A percentile compares a stretch with the other conserved stretches of the same genome.
Conservation (phyloP, 2,888 invertebrate genomes). For the Hypena proboscidalis region DNA sequence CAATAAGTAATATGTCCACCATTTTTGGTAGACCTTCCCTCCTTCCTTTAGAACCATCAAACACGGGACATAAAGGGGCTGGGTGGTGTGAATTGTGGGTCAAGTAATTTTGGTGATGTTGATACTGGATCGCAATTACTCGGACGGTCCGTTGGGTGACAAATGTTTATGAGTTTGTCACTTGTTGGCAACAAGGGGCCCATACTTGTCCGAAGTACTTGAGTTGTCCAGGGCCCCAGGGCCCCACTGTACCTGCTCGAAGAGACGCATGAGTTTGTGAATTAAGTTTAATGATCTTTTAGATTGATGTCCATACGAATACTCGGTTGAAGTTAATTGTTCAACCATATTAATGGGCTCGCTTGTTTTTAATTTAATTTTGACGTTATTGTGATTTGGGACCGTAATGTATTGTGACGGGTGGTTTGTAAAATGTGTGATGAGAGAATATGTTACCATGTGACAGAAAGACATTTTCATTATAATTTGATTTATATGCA, state of each 20-base stretch:
- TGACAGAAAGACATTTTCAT: no score
- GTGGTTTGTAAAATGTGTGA: neutral
- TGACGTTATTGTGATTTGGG: constrained; percentile 9
- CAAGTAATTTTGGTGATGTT: constrained; percentile 57
- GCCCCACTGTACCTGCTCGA: constrained; percentile 57
- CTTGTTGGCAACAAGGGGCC: constrained; percentile 65
- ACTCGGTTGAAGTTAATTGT: constrained; percentile 43
- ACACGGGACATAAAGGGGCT: neutral
- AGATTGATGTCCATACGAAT: constrained; percentile 55
- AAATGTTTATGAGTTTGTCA: constrained; percentile 85
- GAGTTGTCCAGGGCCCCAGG: constrained; percentile 51
- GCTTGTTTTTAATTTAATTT: constrained; percentile 35
- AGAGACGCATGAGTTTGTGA: constrained; percentile 57
- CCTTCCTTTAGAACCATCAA: constrained; percentile 6
- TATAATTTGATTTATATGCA: no score
- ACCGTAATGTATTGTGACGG: neutral
- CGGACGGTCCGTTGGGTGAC: constrained; percentile 78
- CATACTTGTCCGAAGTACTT: constrained; percentile 44
- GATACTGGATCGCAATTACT: constrained; percentile 74
- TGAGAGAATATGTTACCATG: no score
- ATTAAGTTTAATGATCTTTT: constrained; percentile 69
- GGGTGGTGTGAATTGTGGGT: constrained; percentile 34
- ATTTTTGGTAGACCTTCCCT: constrained; percentile 47
- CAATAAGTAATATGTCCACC: constrained; percentile 76
- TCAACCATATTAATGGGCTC: constrained; percentile 37